These are phyloP conservation scores for Aegotheles bennettii DNA, from an alignment of 2,113 vertebrate species.

Conservation along the genomic window DNA sequence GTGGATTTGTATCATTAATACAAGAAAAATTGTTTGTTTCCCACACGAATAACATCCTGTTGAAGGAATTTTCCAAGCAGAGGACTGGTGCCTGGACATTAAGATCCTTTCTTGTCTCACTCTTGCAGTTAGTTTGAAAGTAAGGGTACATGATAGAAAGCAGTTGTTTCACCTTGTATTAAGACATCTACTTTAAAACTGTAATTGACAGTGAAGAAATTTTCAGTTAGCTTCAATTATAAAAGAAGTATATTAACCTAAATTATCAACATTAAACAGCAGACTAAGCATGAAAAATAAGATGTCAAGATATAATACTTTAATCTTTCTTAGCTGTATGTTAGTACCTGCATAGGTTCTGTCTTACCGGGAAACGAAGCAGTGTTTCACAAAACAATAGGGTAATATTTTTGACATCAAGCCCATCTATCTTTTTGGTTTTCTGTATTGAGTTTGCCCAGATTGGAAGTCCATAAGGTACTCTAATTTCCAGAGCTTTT, in stretches of 20 bases:
- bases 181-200: not conserved
- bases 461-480: not conserved
- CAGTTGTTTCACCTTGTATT: not conserved
- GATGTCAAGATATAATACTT: not conserved
- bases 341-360: not conserved
- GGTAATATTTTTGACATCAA: not conserved
- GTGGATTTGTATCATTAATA: not conserved
- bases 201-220: not conserved
- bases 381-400: not conserved
- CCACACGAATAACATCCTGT: not conserved
- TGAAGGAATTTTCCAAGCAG: not conserved
- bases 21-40: not conserved
- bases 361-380: not conserved
- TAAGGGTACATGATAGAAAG: not conserved
- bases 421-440: not conserved
- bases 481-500: not conserved
- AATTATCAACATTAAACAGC: not conserved
- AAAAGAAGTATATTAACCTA: not conserved
- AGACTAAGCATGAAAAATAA: not conserved
- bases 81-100: not conserved
- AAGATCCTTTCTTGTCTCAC: not conserved
- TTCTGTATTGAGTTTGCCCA: not conserved
- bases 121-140: not conserved
- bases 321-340: not conserved
- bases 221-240: not conserved